These are phyloP conservation scores for Leucophenga varia DNA, from an alignment of 1,140 invertebrate species.

Conservation along the genomic window DNA sequence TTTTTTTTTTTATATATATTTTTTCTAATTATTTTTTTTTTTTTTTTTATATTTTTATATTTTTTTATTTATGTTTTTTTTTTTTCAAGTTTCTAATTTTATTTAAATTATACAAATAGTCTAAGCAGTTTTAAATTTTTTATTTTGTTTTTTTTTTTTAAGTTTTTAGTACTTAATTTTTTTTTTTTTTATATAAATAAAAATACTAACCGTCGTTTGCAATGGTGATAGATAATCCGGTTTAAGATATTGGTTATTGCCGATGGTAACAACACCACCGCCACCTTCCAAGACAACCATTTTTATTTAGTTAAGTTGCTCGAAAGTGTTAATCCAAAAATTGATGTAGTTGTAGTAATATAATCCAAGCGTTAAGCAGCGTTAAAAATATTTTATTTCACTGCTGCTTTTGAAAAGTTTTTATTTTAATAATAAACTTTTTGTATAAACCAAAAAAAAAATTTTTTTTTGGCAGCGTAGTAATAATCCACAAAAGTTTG, in stretches of 20 bases:
- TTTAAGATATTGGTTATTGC: conserved; percentile 89
- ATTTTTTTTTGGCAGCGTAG: conserved; percentile 1
- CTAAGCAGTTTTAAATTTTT: conserved; percentile 1
- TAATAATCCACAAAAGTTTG: conserved; percentile 30
- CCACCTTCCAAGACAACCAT: conserved; percentile 91
- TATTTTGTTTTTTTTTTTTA: background rate
- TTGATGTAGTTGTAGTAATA: conserved; percentile 7
- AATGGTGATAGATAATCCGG: conserved; percentile 90
- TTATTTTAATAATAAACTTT: too few species aligned
- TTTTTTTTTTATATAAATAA: background rate
- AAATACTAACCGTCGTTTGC: conserved; percentile 82
- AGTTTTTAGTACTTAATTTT: background rate
- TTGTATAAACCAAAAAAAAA: conserved; percentile 3
- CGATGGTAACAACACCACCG: conserved; percentile 80
- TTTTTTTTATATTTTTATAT: background rate
- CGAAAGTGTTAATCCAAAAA: conserved; percentile 8
- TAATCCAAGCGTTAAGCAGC: too few species aligned
- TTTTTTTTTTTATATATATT: background rate
- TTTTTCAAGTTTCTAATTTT: background rate
- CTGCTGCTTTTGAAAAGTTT: too few species aligned
- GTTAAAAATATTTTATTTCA: too few species aligned
- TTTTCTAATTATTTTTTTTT: background rate
- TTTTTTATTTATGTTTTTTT: background rate
- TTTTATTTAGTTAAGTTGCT: conserved; percentile 59
- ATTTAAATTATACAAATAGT: background rate